Evolutionary conservation across 2,888 invertebrate species (phyloP).

Genomic region (Melanchra persicariae): DNA sequence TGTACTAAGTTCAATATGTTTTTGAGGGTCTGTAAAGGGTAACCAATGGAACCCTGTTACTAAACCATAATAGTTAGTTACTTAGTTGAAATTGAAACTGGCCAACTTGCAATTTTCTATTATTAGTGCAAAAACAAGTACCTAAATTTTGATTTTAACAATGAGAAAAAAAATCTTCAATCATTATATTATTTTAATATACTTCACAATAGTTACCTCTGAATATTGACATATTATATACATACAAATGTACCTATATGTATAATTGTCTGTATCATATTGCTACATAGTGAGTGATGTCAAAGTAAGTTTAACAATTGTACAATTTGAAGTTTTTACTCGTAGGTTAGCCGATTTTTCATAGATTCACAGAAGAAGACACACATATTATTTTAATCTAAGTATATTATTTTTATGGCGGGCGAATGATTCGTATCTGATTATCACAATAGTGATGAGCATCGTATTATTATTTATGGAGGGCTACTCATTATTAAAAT

Average conservation of each 20-base stretch:
- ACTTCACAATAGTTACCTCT: background rate
- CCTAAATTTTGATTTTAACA: background rate
- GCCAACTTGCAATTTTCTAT: background rate
- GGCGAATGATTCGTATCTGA: slow-evolving; percentile 49
- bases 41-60: no score
- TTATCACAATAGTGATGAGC: slow-evolving; percentile 64
- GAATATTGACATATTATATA: background rate
- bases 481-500: slow-evolving; percentile 43
- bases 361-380: background rate
- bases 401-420: slow-evolving; percentile 25
- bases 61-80: no score
- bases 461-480: slow-evolving; percentile 50
- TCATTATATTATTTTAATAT: background rate
- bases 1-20: background rate
- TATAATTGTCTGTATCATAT: background rate
- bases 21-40: no score
- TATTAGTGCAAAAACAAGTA: background rate
- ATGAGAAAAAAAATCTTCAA: background rate
- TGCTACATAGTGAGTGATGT: background rate
- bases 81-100: no score
- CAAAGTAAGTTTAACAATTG: background rate
- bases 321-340: no score
- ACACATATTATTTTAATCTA: slow-evolving; percentile 7
- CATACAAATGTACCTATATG: background rate
- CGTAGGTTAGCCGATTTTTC: background rate